Base-by-base conservation (phyloP, 30 jellyfish, hydroid and myxozoan species). In the Aurelia aurita region DNA sequence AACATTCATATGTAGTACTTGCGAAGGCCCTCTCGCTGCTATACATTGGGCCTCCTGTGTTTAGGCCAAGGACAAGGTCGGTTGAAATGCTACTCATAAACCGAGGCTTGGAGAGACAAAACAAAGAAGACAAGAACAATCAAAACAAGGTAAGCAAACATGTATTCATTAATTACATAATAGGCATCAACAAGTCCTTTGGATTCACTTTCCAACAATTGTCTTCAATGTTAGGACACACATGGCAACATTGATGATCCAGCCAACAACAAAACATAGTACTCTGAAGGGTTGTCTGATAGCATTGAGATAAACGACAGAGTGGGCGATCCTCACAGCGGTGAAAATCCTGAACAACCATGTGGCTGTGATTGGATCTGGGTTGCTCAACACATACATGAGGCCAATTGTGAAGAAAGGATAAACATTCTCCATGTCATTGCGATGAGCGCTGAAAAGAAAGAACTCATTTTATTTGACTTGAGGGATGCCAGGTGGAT, bases 361-460 rank as follows among this genome's bases (percentile, higher is more conserved):
- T 5, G 19, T 6, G 15, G 92, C 92, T 19, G 51, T 22, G 26
- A 18, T 14, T 1, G 92, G 61, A 60, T 68, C 54, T 43, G 92
- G 92, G 19, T 82, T 58, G 58, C 84, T 43, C 58, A 69, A 44
- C 35, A 72, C 74, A 25, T 34, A 69, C 13, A 82, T 31, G 11
- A 82, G 59, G 66, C 86, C 92, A 82, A 82, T 45, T 57, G 63
- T 68, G 86, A 82, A 54, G 79, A 82, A 82, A 10, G 92, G 92
- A 35, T 10, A 57, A 20, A 82, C 44, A 74, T 82, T 82, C 23
- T 82, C 92, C 86, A 82, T 53, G 80, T 82, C 92, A 82, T 82
- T 82, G 23, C 60, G 92, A 49, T 82, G 92, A 57, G 92, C 92
- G 31, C 92, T 82, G 63, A 39, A 39, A 39, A 39, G 51, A 14